phyloP scores from a whole-genome alignment of 1,140 invertebrate species.

The Zophobas morio region DNA sequence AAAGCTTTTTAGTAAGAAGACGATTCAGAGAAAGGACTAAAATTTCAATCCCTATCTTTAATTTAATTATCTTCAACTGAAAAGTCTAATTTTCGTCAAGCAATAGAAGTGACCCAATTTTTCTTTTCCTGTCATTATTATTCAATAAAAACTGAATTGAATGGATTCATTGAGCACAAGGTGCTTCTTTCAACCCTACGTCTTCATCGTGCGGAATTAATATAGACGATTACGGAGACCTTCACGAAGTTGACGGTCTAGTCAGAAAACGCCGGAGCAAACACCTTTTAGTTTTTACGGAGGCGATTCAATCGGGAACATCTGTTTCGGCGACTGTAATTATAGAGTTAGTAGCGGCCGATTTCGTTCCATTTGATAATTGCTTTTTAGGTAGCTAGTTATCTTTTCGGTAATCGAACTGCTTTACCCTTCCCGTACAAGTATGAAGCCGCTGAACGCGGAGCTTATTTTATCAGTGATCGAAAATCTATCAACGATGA shows the following conservation, averaged over 20 bases:
- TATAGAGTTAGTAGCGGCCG: constrained; percentile 15
- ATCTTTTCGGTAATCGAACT: constrained; percentile 23
- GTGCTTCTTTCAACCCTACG: constrained; percentile 3
- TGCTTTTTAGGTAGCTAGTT: constrained; percentile 8
- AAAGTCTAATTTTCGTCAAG: constrained; percentile 43
- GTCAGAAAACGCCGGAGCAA: neutral
- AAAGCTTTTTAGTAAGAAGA: constrained; percentile 45
- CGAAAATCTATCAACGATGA: constrained; percentile 17
- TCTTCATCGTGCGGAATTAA: constrained; percentile 14
- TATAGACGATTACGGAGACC: neutral
- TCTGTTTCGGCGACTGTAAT: constrained; percentile 46
- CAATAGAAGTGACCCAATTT: constrained; percentile 43
- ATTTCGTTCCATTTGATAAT: constrained; percentile 32
- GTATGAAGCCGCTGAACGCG: neutral
- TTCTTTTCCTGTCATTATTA: constrained; percentile 22
- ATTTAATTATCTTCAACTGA: constrained; percentile 47
- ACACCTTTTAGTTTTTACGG: constrained; percentile 12
- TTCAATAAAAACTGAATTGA: constrained; percentile 37
- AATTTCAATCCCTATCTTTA: constrained; percentile 41
- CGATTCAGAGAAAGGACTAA: constrained; percentile 35
- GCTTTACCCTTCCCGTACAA: constrained; percentile 2
- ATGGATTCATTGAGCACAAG: constrained; percentile 21
- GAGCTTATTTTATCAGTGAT: neutral
- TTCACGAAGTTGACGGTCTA: neutral
- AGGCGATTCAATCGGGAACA: constrained; percentile 26